Evolutionary conservation across 2,888 invertebrate species (phyloP), one percentile per base, ranked within the genome.

Genomic region (Drosophila picticornis): DNA sequence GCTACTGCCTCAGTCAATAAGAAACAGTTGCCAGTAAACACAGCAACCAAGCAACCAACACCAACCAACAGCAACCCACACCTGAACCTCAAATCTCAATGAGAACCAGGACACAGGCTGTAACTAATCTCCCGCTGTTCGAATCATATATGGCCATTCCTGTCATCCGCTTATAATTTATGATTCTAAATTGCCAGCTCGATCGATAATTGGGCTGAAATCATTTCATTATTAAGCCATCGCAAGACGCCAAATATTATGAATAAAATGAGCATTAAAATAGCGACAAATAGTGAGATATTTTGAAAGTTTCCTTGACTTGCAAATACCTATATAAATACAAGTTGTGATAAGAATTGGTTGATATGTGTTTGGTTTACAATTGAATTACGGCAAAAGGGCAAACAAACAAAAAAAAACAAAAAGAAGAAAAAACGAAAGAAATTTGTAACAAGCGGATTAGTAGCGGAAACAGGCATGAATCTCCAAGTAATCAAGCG

Each of bases 401-500:
- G 13, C 22, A 13, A 25, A 46, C 7, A 6, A 43, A 2, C 22
- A 22, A 22, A 11, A 6, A n/a, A 22, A 11, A 9, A 19, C 7
- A 19, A 10, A 19, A 10, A 10, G 2, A n/a, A 51, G 31, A 4
- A 34, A 9, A 16, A 34, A 2, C 16, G 22, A 27, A 29, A 13
- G 38, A n/a, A 38, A 29, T 29, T 38, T 56, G 38, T 56, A 38
- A n/a, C 13, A 57, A 57, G 43, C 43, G 16, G 57, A 29, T 57
- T 34, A 22, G 40, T 16, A 25, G 16, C 64, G 64, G 52, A 66
- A 66, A 34, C 52, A 22, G 34, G 34, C 10, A 40, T 29, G 64
- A 46, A 57, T 29, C 56, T 36, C 38, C 38, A 31, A 67, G 55
- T 56, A 67, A 67, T 67, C 67, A 65, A 38, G 53, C 36, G 65